A percentile compares a stretch with the other conserved stretches of the same genome.
These are phyloP conservation scores for Athrips mouffetella DNA, from an alignment of 2,888 invertebrate genomes.

Conservation along the genomic window DNA sequence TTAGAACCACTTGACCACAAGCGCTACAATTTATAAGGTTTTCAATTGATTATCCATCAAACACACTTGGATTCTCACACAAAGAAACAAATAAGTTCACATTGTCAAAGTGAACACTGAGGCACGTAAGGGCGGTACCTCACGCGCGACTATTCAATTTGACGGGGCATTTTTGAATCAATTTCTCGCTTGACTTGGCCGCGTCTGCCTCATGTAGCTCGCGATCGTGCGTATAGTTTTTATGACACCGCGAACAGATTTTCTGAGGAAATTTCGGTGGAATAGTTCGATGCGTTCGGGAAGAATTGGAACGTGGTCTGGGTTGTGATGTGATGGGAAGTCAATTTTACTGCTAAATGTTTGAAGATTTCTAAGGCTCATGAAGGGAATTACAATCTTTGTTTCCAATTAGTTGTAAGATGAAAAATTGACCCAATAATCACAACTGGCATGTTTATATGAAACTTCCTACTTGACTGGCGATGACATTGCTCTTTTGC, in stretches of 20 bases:
- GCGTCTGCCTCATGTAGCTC: conserved; percentile 40
- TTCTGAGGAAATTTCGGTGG: conserved; percentile 8
- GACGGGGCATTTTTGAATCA: conserved; percentile 54
- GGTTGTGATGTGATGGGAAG: not conserved
- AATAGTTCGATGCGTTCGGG: not conserved
- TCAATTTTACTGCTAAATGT: no score
- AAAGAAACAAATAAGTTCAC: conserved; percentile 10
- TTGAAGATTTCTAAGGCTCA: no score
- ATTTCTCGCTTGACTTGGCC: conserved; percentile 46
- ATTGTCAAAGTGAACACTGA: not conserved
- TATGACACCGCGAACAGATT: conserved; percentile 35
- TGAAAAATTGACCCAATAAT: no score
- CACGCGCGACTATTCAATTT: conserved; percentile 46
- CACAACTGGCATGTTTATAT: no score
- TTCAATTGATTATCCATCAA: no score
- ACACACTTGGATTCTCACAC: not conserved
- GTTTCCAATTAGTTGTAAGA: no score
- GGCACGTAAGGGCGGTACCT: conserved; percentile 36
- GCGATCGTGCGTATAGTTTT: conserved; percentile 47
- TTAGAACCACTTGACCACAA: no score
- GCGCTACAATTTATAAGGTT: no score
- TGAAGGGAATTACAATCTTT: no score
- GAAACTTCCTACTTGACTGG: no score
- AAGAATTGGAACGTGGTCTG: not conserved
- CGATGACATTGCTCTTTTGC: no score